Conservation (phyloP, 2,113 vertebrate species). For the Percina caprodes region DNA sequence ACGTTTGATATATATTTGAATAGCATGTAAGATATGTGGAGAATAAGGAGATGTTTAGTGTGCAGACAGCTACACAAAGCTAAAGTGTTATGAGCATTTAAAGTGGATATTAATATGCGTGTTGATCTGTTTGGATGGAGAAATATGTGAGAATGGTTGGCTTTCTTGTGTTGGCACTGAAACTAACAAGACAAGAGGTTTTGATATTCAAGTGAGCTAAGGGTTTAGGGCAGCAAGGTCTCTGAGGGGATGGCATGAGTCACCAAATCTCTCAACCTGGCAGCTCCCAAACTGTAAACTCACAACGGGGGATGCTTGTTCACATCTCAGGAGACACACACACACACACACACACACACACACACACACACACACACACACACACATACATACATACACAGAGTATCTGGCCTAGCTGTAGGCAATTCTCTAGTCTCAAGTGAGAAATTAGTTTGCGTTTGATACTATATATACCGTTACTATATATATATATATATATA, state of each 20-base stretch:
- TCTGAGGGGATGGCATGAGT: conserved; percentile 37
- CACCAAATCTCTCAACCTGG: not conserved
- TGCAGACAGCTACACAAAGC: not conserved
- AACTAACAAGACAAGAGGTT: conserved; percentile 12
- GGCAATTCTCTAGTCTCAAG: conserved; percentile 41
- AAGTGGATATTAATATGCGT: not conserved
- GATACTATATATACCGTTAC: not conserved
- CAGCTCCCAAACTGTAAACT: conserved; percentile 27
- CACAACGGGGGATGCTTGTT: conserved; percentile 9
- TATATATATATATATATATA: conserved; percentile 7
- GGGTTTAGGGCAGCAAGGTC: not conserved
- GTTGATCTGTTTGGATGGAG: not conserved
- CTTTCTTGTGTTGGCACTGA: not conserved
- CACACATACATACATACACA: conserved; percentile 19
- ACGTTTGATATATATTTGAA: not conserved
- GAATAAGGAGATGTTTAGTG: not conserved
- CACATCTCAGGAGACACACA: no score
- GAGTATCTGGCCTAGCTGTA: conserved; percentile 33
- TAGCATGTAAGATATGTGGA: not conserved
- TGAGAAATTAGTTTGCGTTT: conserved; percentile 51
- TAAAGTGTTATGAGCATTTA: not conserved
- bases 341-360: not conserved
- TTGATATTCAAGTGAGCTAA: conserved; percentile 21
- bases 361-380: conserved; percentile 3
- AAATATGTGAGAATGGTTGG: not conserved